Conservation (phyloP, 2,113 vertebrate genomes). For the Odocoileus hemionus region DNA sequence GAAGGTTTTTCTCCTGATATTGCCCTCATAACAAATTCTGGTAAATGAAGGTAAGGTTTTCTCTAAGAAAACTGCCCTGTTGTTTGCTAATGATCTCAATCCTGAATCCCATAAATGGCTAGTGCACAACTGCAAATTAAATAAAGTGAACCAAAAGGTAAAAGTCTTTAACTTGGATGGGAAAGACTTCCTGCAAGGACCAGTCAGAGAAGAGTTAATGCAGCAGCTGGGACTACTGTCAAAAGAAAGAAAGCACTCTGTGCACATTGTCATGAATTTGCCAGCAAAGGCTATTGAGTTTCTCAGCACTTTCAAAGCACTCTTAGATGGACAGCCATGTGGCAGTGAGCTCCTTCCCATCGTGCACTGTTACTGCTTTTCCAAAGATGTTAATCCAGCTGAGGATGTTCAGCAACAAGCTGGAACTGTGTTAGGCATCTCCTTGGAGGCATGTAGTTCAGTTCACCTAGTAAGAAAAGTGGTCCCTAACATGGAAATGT, state of each 20-base stretch:
- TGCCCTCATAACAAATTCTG: neutral
- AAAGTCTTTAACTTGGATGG: slow-evolving; percentile 20
- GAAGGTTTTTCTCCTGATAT: neutral
- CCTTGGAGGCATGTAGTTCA: slow-evolving; percentile 82
- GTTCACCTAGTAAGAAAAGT: slow-evolving; percentile 92
- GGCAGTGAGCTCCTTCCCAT: slow-evolving; percentile 80
- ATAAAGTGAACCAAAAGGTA: slow-evolving; percentile 88
- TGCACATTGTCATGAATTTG: slow-evolving; percentile 97
- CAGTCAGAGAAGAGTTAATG: neutral
- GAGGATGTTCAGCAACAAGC: slow-evolving; percentile 81
- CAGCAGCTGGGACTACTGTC: slow-evolving; percentile 7
- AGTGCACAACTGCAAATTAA: slow-evolving; percentile 92
- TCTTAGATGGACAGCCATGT: slow-evolving; percentile 77
- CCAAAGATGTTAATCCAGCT: neutral
- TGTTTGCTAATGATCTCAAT: slow-evolving; percentile 96
- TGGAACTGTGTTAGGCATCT: slow-evolving; percentile 80
- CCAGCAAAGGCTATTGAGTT: slow-evolving; percentile 94
- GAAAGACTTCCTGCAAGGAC: neutral
- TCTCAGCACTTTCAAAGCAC: slow-evolving; percentile 87
- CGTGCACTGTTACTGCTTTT: slow-evolving; percentile 88
- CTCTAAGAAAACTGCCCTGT: slow-evolving; percentile 80
- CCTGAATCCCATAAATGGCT: slow-evolving; percentile 93
- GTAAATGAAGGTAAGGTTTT: neutral
- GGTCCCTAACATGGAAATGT: slow-evolving; percentile 96
- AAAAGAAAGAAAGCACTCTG: slow-evolving; percentile 49